Evolutionary conservation across 1,140 invertebrate species (phyloP).

Genomic region (Chrysomallon squamiferum): DNA sequence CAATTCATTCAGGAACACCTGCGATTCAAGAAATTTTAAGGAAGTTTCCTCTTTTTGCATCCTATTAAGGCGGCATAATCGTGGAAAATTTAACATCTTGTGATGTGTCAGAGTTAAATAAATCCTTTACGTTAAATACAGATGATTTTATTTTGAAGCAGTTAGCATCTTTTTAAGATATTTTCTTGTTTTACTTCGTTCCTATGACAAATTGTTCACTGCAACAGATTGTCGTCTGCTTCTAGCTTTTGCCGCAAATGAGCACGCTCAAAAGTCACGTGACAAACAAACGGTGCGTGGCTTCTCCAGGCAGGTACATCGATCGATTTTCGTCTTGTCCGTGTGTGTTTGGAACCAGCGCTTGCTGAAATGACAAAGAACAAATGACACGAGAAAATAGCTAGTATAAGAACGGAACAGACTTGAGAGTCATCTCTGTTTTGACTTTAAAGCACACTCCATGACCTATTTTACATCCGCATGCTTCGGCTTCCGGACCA

Average conservation of each 20-base stretch:
- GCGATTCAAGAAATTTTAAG: too few species aligned
- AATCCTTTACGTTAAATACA: too few species aligned
- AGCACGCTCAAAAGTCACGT: constrained; percentile 6
- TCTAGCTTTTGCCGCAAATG: background rate
- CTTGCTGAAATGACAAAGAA: background rate
- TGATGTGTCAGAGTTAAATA: too few species aligned
- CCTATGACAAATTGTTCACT: too few species aligned
- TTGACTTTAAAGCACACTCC: background rate
- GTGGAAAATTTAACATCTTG: too few species aligned
- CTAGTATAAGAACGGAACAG: background rate
- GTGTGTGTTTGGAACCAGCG: background rate
- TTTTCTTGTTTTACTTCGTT: too few species aligned
- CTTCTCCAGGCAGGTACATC: constrained; percentile 4
- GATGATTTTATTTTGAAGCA: too few species aligned
- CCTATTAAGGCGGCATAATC: too few species aligned
- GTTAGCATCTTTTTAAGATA: too few species aligned
- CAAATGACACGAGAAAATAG: constrained; percentile 3
- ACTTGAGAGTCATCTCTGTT: background rate
- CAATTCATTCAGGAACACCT: background rate
- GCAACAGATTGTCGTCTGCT: constrained; percentile 1
- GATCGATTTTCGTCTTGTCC: background rate
- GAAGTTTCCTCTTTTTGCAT: too few species aligned
- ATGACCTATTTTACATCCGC: background rate
- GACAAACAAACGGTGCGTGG: constrained; percentile 8
- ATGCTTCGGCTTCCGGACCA: too few species aligned